Conservation (phyloP, 2,888 invertebrate species). For the Drosophila neonasuta region DNA sequence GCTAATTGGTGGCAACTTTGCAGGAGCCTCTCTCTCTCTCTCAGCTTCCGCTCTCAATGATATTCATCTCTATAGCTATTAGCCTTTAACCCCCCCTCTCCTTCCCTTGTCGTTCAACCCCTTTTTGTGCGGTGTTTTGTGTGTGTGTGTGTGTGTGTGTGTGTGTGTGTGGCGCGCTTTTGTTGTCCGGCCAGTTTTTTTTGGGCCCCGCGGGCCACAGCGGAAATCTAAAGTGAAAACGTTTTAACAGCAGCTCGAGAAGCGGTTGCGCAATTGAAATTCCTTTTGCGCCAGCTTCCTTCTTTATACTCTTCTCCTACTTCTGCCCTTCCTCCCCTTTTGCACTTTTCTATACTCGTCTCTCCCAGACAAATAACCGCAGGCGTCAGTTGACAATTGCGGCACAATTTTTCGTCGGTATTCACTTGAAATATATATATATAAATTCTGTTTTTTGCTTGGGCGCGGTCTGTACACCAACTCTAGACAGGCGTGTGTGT, state of each 20-base stretch:
- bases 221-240: conserved; percentile 77
- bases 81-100: background rate
- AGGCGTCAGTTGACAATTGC: conserved; percentile 76
- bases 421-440: conserved; percentile 9
- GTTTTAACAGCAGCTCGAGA: conserved; percentile 70
- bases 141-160: no score
- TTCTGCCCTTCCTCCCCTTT: no score
- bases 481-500: conserved; percentile 13
- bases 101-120: no score
- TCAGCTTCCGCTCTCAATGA: conserved; percentile 70
- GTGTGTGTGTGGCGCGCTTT: background rate
- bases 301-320: background rate
- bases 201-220: conserved; percentile 47
- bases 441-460: conserved; percentile 10
- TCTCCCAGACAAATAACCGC: conserved; percentile 47
- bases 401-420: conserved; percentile 30
- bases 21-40: background rate
- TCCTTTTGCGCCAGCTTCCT: conserved; percentile 41
- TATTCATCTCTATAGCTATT: conserved; percentile 49
- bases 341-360: background rate
- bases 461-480: conserved; percentile 1
- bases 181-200: conserved; percentile 13
- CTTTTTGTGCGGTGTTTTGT: no score
- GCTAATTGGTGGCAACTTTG: conserved; percentile 72
- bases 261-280: conserved; percentile 67